phyloP scores from a whole-genome alignment of 2,888 invertebrate species.

The Melanophora roralis region DNA sequence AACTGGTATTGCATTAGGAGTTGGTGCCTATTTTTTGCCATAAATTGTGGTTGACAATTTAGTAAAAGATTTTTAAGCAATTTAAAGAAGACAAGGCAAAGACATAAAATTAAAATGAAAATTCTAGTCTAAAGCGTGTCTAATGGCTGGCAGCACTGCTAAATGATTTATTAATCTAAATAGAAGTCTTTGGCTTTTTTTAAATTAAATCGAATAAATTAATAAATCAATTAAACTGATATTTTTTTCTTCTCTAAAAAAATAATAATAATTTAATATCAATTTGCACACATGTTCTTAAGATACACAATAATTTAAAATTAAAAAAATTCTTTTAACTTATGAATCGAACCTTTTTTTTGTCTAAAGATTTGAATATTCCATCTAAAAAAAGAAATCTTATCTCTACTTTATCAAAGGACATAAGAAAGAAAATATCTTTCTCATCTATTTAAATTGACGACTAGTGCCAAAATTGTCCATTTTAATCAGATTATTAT shows the following conservation, averaged over 20 bases:
- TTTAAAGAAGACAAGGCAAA: too few species aligned
- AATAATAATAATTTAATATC: slow-evolving; percentile 12
- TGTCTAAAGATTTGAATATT: neutral
- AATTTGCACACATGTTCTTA: slow-evolving; percentile 20
- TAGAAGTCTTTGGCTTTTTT: neutral
- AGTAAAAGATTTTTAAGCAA: slow-evolving; percentile 4
- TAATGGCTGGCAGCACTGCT: neutral
- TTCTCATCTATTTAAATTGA: slow-evolving; percentile 69
- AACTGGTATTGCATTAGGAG: slow-evolving; percentile 43
- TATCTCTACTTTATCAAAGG: too few species aligned
- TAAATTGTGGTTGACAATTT: slow-evolving; percentile 40
- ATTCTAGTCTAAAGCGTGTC: slow-evolving; percentile 24
- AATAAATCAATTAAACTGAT: neutral
- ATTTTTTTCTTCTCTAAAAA: neutral
- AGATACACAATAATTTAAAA: neutral
- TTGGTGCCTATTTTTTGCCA: neutral
- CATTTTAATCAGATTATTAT: slow-evolving; percentile 75
- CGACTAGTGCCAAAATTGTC: slow-evolving; percentile 72
- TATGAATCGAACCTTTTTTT: neutral
- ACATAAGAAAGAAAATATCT: too few species aligned
- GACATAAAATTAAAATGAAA: neutral
- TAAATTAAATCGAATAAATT: too few species aligned
- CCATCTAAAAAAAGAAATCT: too few species aligned
- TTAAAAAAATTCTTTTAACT: neutral
- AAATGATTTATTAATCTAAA: slow-evolving; percentile 1